Conservation (phyloP, 2,888 invertebrate genomes). For the Leucania comma region DNA sequence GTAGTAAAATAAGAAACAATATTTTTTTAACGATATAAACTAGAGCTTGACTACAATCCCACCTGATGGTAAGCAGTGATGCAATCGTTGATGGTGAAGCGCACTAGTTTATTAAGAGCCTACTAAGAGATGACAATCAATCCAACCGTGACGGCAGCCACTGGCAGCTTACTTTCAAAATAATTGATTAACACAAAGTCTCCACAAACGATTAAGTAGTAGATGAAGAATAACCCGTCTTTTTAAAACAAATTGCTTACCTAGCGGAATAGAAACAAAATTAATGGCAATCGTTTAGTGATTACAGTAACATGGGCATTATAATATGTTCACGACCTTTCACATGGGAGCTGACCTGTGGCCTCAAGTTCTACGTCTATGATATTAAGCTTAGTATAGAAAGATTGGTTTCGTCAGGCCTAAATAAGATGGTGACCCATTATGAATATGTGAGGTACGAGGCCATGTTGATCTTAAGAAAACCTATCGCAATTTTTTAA, state of each 20-base stretch:
- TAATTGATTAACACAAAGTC: slow-evolving; percentile 38
- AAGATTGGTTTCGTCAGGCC: background rate
- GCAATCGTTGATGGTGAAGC: no score
- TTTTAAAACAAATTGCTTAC: slow-evolving; percentile 53
- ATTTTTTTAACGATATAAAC: no score
- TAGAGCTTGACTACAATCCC: no score
- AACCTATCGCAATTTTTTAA: background rate
- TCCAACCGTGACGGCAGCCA: background rate
- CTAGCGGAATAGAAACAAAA: slow-evolving; percentile 52
- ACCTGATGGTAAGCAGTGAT: no score
- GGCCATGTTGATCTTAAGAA: no score
- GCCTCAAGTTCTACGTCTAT: slow-evolving; percentile 26
- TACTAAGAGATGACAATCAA: slow-evolving; percentile 9
- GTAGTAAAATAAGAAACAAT: background rate
- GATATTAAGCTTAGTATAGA: slow-evolving; percentile 11
- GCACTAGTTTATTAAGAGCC: no score
- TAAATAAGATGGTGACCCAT: background rate
- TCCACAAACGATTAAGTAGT: slow-evolving; percentile 26
- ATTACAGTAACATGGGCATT: slow-evolving; percentile 49
- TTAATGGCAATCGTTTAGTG: slow-evolving; percentile 62
- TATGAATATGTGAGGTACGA: background rate
- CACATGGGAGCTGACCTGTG: slow-evolving; percentile 66
- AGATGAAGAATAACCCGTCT: slow-evolving; percentile 51
- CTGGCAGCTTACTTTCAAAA: slow-evolving; percentile 18
- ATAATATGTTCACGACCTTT: slow-evolving; percentile 52